These are phyloP conservation scores for Acridotheres tristis DNA, from an alignment of 2,797 vertebrate species.

Conservation along the genomic window DNA sequence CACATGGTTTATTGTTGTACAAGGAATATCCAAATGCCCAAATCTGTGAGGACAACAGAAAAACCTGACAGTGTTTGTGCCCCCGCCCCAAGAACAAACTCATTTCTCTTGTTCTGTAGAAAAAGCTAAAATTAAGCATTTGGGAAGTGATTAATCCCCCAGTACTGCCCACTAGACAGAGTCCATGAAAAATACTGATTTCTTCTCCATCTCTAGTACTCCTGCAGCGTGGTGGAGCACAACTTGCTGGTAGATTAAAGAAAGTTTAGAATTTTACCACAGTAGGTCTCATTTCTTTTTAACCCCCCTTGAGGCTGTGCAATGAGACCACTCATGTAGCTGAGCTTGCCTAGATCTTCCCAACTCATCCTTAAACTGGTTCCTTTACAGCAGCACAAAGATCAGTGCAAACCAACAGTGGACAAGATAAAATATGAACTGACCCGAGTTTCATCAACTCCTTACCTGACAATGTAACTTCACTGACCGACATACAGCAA, in stretches of 20 bases:
- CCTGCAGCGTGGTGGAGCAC: no score
- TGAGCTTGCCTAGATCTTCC: rapidly evolving
- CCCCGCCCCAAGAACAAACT: neutral
- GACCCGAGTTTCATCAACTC: neutral
- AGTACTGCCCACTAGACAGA: neutral
- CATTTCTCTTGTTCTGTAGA: neutral
- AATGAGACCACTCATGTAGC: rapidly evolving
- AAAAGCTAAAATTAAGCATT: neutral
- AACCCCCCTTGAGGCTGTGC: neutral
- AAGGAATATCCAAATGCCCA: neutral
- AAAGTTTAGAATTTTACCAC: neutral
- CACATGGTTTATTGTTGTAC: neutral
- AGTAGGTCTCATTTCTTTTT: neutral
- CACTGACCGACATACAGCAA: neutral
- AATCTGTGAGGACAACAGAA: neutral
- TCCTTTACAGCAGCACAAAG: neutral
- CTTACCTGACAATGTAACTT: neutral
- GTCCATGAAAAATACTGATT: neutral
- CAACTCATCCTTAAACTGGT: neutral
- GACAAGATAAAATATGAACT: neutral
- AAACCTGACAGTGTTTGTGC: neutral
- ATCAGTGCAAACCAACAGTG: neutral
- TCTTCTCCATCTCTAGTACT: neutral
- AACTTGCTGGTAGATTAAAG: neutral
- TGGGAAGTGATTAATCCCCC: no score